Evolutionary conservation across 35 echinoderm and acorn worm genomes (phyloP).

Genomic region (Ophiothrix spiculata): DNA sequence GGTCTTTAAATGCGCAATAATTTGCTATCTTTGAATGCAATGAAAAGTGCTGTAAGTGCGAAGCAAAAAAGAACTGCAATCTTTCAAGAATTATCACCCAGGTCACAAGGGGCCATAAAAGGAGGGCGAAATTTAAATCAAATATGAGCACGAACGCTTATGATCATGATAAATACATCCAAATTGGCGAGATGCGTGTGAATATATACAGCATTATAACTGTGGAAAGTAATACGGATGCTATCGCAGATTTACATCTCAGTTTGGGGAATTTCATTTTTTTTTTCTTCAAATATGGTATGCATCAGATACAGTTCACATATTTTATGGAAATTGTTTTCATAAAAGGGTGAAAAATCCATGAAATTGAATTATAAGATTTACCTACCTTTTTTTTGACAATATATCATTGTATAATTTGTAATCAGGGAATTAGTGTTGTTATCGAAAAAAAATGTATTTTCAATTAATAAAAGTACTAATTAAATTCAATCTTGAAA

Average conservation of each 20-base stretch:
- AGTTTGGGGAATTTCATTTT: neutral
- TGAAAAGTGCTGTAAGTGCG: neutral
- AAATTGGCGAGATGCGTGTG: conserved; percentile 3
- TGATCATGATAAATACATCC: neutral
- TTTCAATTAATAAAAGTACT: no score
- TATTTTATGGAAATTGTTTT: no score
- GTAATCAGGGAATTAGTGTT: no score
- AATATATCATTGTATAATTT: no score
- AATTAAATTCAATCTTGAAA: no score
- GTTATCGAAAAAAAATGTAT: no score
- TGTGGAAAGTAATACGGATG: neutral
- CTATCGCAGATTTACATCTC: neutral
- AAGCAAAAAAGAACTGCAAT: neutral
- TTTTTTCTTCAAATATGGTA: no score
- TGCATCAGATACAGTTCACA: no score
- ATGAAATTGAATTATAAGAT: no score
- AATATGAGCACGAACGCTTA: neutral
- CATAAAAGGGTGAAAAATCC: no score
- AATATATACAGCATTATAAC: neutral
- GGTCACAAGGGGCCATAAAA: neutral
- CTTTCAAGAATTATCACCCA: neutral
- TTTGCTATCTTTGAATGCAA: neutral
- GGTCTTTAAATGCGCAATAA: neutral
- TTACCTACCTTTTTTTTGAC: no score
- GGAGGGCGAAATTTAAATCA: neutral